Base-by-base conservation (phyloP, 1,140 invertebrate species). In the Halotydeus destructor region DNA sequence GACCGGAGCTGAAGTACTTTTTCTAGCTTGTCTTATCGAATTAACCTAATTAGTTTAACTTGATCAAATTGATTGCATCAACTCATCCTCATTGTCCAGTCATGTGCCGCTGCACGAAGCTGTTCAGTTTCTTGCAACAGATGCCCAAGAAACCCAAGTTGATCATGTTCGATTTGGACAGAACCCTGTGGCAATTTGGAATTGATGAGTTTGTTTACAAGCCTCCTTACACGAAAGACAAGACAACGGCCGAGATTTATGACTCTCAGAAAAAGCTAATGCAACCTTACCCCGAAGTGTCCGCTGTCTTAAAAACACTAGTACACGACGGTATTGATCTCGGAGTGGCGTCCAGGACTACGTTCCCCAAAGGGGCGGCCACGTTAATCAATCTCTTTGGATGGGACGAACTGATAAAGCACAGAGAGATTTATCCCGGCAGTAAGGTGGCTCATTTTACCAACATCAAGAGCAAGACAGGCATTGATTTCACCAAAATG, bases 381-480 rank as follows among this genome's bases (percentile, higher is more conserved):
- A 64, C 74, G 46, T 58, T 81, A n/a, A 46, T 78, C 4, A 45
- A 69, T 11, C 56, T 77, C 22, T 75, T 76, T 55, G 65, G 64
- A 19, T 79, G 75, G 75, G 58, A 75, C 14, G 65, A 71, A 51
- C 78, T 71, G 58, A 72, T 80, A 49, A 61, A 62, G 16, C 73
- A 73, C 49, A 68, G 69, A 54, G 70, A 80, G 61, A 79, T 80
- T 45, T 78, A 74, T 63, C 76, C 76, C 23, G 76, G 75, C 16
- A 60, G 55, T 43, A 79, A 81, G 66, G 58, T 64, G 9, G 63
- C 57, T 37, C 76, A 81, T 60, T 77, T 79, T 59, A 59, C 47
- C 47, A 74, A 72, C 51, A 68, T 77, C 46, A 62, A 69, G 44
- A 55, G 62, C 43, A 47, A 58, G 19, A 69, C 69, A 46, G 65